Conservation (phyloP, 2,113 vertebrate genomes). For the Heterotilapia buettikoferi region DNA sequence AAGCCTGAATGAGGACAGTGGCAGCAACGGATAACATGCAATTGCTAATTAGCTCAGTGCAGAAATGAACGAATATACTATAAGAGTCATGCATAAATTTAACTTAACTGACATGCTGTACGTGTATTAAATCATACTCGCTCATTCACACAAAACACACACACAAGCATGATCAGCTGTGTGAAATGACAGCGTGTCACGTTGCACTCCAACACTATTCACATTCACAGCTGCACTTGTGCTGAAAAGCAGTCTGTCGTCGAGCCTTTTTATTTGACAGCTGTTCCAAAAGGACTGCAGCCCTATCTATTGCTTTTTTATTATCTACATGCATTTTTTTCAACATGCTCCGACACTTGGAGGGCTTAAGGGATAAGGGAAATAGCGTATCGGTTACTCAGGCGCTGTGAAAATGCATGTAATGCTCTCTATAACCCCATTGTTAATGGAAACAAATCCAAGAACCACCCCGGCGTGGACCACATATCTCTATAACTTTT, state of each 20-base stretch:
- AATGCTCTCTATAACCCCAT: constrained; percentile 42
- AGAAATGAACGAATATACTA: background rate
- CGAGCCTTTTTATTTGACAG: constrained; percentile 64
- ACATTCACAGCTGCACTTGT: constrained; percentile 61
- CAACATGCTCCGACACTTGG: constrained; percentile 48
- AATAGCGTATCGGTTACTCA: constrained; percentile 56
- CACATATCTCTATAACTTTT: constrained; percentile 45
- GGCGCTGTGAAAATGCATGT: constrained; percentile 54
- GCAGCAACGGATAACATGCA: background rate
- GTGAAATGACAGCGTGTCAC: constrained; percentile 17
- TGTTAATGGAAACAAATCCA: constrained; percentile 54
- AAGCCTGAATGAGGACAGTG: background rate
- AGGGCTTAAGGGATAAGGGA: constrained; percentile 56
- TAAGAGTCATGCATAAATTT: background rate
- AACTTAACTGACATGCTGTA: background rate
- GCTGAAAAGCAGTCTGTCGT: constrained; percentile 59
- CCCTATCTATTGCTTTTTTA: constrained; percentile 54
- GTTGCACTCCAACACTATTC: constrained; percentile 35
- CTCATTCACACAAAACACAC: background rate
- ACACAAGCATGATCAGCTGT: constrained; percentile 20
- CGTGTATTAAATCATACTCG: background rate
- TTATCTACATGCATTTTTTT: constrained; percentile 45
- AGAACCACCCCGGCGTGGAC: constrained; percentile 14
- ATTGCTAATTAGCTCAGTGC: background rate
- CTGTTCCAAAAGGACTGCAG: constrained; percentile 42